Base-by-base conservation (phyloP, 2,888 invertebrate species). In the Dione vanillae region DNA sequence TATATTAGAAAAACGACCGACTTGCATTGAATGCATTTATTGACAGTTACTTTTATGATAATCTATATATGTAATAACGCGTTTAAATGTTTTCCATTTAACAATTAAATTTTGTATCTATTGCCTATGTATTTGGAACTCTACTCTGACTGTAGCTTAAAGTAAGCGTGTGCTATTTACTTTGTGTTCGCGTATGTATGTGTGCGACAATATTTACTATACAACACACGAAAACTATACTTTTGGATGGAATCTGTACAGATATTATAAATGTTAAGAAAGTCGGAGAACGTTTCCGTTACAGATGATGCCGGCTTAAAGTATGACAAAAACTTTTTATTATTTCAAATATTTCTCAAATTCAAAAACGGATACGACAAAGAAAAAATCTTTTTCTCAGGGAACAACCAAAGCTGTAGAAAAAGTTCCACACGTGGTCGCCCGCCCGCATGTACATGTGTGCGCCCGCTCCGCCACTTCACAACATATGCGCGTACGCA, bases 361-460 rank as follows among this genome's bases (percentile, higher is more conserved):
- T 49, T 52, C 10, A 65, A 67, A 59, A 65, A 54, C 70, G 61
- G 67, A 67, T 41, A 58, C 45, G 11, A 35, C 20, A 27, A 40
- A 76, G 78, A 81, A 83, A 81, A 83, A 82, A 76, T 70, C 70
- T 54, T 67, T 80, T 83, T 86, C 85, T 82, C 82, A 82, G 75
- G 82, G 74, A 77, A 80, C 79, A 75, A 56, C 71, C 78, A 75
- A 76, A 71, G 76, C 76, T 78, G 78, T 80, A 79, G 82, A 82
- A 84, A 81, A 82, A 77, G 75, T 73, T 66, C 52, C 81, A 87
- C 91, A 91, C 90, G 90, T 91, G 91, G 85, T 83, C 64, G 76
- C 91, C 91, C 91, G 90, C 90, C 27, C 27, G 27, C 27, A 27
- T 27, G n/a, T n/a, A n/a, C n/a, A 27, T 27, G 27, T 27, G 27